Conservation (phyloP, 2,113 vertebrate species). For the Corythaixoides concolor region DNA sequence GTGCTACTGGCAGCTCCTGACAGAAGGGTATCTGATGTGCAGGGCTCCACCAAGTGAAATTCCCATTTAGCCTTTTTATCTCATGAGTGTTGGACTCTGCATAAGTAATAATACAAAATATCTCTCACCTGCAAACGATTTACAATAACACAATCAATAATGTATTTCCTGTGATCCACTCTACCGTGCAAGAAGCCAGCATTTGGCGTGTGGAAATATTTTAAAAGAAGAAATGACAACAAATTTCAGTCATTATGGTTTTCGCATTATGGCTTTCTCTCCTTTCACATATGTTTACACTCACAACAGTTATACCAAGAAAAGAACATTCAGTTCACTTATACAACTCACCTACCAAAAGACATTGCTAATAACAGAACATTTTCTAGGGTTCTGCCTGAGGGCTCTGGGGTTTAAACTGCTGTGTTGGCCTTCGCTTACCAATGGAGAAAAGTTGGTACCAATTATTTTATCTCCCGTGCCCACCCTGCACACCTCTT, state of each 20-base stretch:
- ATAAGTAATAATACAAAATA: slow-evolving; percentile 42
- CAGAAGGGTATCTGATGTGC: not conserved
- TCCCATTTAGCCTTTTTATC: slow-evolving; percentile 7
- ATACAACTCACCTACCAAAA: not conserved
- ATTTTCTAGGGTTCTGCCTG: not conserved
- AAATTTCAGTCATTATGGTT: not conserved
- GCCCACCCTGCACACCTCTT: slow-evolving; percentile 22
- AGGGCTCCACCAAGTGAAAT: slow-evolving; percentile 24
- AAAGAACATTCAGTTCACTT: not conserved
- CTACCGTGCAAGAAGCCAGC: not conserved
- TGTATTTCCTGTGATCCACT: not conserved
- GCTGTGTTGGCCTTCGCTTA: not conserved
- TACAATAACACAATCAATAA: slow-evolving; percentile 16
- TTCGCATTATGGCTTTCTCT: not conserved
- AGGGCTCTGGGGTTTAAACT: slow-evolving; percentile 15
- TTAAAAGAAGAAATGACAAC: not conserved
- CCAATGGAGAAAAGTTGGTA: slow-evolving; percentile 27
- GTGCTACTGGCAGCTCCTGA: not conserved
- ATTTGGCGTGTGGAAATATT: not conserved
- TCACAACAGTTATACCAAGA: not conserved
- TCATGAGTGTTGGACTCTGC: slow-evolving; percentile 5
- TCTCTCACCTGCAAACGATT: slow-evolving; percentile 1
- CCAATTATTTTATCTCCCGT: slow-evolving; percentile 37
- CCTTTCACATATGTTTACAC: not conserved
- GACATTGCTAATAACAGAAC: not conserved